A percentile compares a stretch with the other conserved stretches of the same genome.
Evolutionary conservation across 2,113 vertebrate species (phyloP).

Genomic region (Phylloscopus whistleri): DNA sequence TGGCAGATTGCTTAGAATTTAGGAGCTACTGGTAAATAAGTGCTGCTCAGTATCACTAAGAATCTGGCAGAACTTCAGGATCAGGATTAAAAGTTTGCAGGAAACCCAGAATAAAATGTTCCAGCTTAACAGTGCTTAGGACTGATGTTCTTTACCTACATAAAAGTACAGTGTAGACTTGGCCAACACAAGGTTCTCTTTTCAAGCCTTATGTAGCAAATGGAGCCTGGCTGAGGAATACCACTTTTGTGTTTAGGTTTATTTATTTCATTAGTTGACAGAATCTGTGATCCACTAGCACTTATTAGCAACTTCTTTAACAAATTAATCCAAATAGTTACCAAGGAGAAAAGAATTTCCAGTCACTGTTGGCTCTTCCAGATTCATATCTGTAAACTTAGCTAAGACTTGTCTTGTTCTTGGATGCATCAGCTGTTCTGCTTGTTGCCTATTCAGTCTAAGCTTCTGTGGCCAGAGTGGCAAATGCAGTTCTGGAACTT

Average conservation of each 20-base stretch:
- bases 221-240: background rate
- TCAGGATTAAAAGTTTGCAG: conserved; percentile 23
- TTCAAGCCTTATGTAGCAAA: background rate
- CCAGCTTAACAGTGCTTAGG: background rate
- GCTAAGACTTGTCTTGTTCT: background rate
- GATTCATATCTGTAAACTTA: background rate
- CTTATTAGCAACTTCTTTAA: background rate
- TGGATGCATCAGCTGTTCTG: background rate
- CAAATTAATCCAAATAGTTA: background rate
- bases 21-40: background rate
- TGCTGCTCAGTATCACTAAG: background rate
- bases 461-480: background rate
- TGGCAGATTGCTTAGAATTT: background rate
- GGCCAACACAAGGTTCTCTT: background rate
- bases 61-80: background rate
- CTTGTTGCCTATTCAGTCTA: background rate
- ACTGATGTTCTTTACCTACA: background rate
- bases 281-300: background rate
- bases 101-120: conserved; percentile 43
- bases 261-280: background rate
- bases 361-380: background rate
- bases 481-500: background rate
- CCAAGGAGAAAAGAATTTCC: background rate
- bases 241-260: background rate
- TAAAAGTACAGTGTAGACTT: background rate